Conservation (phyloP, 2,113 vertebrate genomes). For the Macrotus californicus region DNA sequence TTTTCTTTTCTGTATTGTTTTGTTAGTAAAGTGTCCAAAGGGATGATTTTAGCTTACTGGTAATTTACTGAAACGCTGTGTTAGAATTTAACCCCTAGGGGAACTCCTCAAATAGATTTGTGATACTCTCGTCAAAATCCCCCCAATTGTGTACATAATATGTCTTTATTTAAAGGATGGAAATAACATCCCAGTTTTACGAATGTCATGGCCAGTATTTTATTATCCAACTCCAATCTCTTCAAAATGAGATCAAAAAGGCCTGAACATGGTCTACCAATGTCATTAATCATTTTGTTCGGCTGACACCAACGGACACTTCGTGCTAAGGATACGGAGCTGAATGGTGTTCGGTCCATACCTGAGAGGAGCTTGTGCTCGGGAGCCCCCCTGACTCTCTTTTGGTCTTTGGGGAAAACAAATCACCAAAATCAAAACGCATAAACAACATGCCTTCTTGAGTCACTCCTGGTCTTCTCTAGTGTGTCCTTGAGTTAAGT, state of each 20-base stretch:
- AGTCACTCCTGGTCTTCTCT: slow-evolving; percentile 62
- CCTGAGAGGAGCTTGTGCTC: neutral
- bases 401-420: neutral
- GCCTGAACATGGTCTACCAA: neutral
- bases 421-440: neutral
- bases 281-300: neutral
- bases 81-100: neutral
- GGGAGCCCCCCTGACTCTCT: neutral
- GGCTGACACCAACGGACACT: neutral
- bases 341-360: neutral
- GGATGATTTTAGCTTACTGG: neutral
- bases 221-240: neutral
- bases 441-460: neutral
- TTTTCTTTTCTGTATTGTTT: neutral
- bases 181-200: neutral
- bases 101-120: neutral
- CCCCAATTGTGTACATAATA: neutral
- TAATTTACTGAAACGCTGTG: neutral
- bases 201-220: neutral
- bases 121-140: neutral
- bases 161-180: neutral
- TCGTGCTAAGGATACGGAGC: neutral
- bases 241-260: neutral
- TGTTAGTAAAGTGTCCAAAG: neutral
- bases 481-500: slow-evolving; percentile 68